Base-by-base conservation (phyloP, 2,888 invertebrate genomes). In the Lycophotia porphyrea region DNA sequence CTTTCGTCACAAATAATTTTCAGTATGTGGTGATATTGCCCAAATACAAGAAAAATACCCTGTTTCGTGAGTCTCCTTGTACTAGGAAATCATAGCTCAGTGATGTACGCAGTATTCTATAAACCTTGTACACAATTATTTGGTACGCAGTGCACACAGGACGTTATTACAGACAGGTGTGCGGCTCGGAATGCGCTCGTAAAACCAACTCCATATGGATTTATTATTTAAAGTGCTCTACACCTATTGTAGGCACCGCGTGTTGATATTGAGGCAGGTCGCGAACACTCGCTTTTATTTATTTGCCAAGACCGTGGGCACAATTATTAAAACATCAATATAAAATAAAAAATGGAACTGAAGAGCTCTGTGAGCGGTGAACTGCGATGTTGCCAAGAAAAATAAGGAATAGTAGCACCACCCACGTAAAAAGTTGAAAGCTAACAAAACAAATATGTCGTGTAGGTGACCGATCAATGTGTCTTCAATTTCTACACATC, bases 151-250 rank as follows among this genome's bases (percentile, higher is more conserved):
- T 79, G 65, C 82, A 87, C 78, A 84, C 70, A 80, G 71, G 70
- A 61, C 75, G 78, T 78, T 91, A 93, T 92, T 91, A 91, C 88
- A 85, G 91, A 91, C 94, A 95, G 94, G 94, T 94, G 95, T 92
- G 92, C 90, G 82, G 84, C 84, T 89, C 91, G 86, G 91, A 89
- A 91, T 89, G 91, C 83, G 92, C 93, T 94, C 95, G 93, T 95
- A 95, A 95, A 95, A 94, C 92, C 84, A 92, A 92, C 93, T 92
- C 91, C 89, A 92, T 91, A 90, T 92, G 90, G 91, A 93, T 94
- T 93, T 93, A 93, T 94, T 93, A 93, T 94, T 94, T 93, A 94
- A 93, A 94, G 92, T 93, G 92, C 91, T 90, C 89, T 88, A 88
- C 90, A 90, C 91, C 91, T 90, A 93, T 92, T 94, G 93, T 93